Conservation (phyloP, 92 coral and sea anemone genomes). For the Palythoa grandiflora region DNA sequence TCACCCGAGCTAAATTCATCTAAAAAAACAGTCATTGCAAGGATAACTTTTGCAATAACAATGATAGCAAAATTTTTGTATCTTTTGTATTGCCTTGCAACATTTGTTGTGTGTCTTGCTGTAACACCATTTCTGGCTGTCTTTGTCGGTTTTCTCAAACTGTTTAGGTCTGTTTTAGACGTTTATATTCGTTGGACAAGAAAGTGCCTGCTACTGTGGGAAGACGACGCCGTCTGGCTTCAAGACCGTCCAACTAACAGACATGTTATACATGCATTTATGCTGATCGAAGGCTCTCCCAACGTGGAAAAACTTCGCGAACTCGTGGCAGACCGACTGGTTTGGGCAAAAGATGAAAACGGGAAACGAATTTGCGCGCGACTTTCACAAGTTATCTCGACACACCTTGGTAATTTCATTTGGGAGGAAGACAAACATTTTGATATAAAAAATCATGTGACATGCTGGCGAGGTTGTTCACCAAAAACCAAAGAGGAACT, state of each 20-base stretch:
- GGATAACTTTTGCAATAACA: slow-evolving; percentile 12
- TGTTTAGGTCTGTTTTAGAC: slow-evolving; percentile 59
- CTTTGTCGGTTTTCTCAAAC: slow-evolving; percentile 60
- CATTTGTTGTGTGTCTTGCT: slow-evolving; percentile 58
- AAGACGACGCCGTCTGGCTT: slow-evolving; percentile 98
- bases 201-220: slow-evolving; percentile 76
- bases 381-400: slow-evolving; percentile 77
- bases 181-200: slow-evolving; percentile 64
- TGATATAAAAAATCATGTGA: slow-evolving; percentile 78
- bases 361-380: slow-evolving; percentile 86
- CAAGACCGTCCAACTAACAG: slow-evolving; percentile 93
- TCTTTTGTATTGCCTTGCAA: slow-evolving; percentile 61
- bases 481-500: slow-evolving; percentile 78
- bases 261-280: slow-evolving; percentile 89
- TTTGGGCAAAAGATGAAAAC: slow-evolving; percentile 74
- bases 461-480: slow-evolving; percentile 74
- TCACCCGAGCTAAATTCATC: slow-evolving; percentile 1
- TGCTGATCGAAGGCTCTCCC: slow-evolving; percentile 87
- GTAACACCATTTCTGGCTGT: slow-evolving; percentile 70
- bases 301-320: slow-evolving; percentile 78
- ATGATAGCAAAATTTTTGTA: slow-evolving; percentile 40
- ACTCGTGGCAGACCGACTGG: slow-evolving; percentile 83
- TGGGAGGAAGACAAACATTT: slow-evolving; percentile 92
- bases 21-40: not conserved
- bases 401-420: slow-evolving; percentile 78